A percentile compares a stretch with the other conserved stretches of the same genome.
These are phyloP conservation scores for Heteractis magnifica DNA, from an alignment of 92 coral and sea anemone species.

Conservation along the genomic window DNA sequence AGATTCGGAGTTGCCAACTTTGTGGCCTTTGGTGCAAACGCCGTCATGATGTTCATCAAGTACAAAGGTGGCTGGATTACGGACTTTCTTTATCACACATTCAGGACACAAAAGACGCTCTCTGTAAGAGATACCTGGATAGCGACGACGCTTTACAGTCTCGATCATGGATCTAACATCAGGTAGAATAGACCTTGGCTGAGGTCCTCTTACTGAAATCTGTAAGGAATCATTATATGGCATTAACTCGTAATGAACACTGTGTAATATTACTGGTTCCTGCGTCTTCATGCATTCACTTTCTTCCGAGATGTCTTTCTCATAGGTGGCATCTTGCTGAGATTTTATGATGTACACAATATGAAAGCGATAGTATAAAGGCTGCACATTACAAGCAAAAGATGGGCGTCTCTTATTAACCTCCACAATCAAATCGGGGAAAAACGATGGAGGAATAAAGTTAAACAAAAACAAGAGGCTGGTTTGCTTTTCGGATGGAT, in stretches of 20 bases:
- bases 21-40: conserved; percentile 34
- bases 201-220: conserved; percentile 37
- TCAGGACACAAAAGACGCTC: conserved; percentile 36
- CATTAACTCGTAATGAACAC: conserved; percentile 35
- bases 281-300: neutral
- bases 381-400: conserved; percentile 29
- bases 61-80: conserved; percentile 11
- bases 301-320: neutral
- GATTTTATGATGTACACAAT: conserved; percentile 40
- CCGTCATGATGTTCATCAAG: conserved; percentile 14
- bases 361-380: conserved; percentile 44
- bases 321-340: neutral
- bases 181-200: conserved; percentile 33
- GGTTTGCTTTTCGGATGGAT: conserved; percentile 23
- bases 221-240: conserved; percentile 36
- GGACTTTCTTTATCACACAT: conserved; percentile 33
- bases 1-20: conserved; percentile 1
- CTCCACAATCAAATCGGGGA: conserved; percentile 33
- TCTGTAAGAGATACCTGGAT: conserved; percentile 13
- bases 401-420: conserved; percentile 17
- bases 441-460: conserved; percentile 38
- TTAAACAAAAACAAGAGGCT: conserved; percentile 18
- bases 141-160: conserved; percentile 17
- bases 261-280: neutral
- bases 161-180: conserved; percentile 21